phyloP scores from a whole-genome alignment of 2,113 vertebrate species.

The Furnarius figulus region DNA sequence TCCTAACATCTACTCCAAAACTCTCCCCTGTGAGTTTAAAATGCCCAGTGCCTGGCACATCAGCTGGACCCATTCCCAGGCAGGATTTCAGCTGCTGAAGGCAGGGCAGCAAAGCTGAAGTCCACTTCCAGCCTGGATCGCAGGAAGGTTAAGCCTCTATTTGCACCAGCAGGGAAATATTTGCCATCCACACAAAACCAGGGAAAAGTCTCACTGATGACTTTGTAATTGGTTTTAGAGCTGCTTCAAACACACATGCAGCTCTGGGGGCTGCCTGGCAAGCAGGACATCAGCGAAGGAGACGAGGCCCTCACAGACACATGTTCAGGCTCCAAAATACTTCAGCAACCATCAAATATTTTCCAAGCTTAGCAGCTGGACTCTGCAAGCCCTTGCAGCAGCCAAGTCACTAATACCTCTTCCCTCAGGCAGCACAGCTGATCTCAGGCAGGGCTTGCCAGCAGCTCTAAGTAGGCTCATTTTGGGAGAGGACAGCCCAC shows the following conservation, averaged over 20 bases:
- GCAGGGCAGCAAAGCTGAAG: not conserved
- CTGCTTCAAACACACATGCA: not conserved
- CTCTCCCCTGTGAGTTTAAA: not conserved
- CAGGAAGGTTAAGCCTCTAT: not conserved
- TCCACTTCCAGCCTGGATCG: not conserved
- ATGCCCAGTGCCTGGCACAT: not conserved
- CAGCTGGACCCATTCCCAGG: not conserved
- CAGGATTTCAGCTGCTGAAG: not conserved
- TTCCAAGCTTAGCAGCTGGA: slow-evolving; percentile 44
- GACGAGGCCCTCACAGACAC: not conserved
- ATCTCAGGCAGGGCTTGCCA: slow-evolving; percentile 40
- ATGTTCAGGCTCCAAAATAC: not conserved
- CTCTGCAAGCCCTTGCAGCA: not conserved
- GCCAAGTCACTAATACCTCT: slow-evolving; percentile 53
- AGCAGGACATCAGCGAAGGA: not conserved
- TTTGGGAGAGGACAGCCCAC: not conserved
- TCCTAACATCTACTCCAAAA: not conserved
- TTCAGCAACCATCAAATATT: slow-evolving; percentile 35
- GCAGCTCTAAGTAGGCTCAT: not conserved
- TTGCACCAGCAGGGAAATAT: not conserved
- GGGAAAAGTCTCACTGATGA: not conserved
- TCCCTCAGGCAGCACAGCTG: slow-evolving; percentile 45
- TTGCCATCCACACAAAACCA: not conserved
- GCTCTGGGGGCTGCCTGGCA: not conserved
- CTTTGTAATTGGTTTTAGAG: not conserved